Evolutionary conservation across 2,888 invertebrate genomes (phyloP).

Genomic region (Parelbella ahira): DNA sequence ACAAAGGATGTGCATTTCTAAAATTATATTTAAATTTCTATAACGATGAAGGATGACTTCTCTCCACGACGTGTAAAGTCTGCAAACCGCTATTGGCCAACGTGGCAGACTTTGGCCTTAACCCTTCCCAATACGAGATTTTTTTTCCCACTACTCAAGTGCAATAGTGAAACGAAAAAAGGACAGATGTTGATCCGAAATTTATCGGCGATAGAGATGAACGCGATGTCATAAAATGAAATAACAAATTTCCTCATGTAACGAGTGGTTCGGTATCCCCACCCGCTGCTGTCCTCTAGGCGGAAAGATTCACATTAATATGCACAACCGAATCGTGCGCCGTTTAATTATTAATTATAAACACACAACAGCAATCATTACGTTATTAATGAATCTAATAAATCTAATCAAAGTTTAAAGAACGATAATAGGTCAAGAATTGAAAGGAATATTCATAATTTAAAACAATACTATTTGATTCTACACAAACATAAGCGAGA

Average conservation of each 20-base stretch:
- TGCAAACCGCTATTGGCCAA: no score
- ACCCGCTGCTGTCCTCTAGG: slow-evolving; percentile 8
- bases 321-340: slow-evolving; percentile 19
- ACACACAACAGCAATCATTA: slow-evolving; percentile 10
- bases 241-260: slow-evolving; percentile 18
- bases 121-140: no score
- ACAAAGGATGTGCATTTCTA: no score
- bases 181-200: neutral
- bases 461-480: no score
- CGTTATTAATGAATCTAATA: slow-evolving; percentile 18
- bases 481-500: no score
- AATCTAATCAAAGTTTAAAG: neutral
- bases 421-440: neutral
- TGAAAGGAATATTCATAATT: no score
- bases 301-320: slow-evolving; percentile 17
- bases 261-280: slow-evolving; percentile 17
- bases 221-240: slow-evolving; percentile 19
- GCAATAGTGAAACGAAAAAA: no score
- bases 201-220: slow-evolving; percentile 7
- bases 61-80: no score
- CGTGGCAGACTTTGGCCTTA: no score
- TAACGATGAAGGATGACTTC: no score
- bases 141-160: no score
- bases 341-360: slow-evolving; percentile 20
- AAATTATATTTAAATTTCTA: no score